Base-by-base conservation (phyloP, 2,888 invertebrate genomes). In the Drosophila paramelanica region DNA sequence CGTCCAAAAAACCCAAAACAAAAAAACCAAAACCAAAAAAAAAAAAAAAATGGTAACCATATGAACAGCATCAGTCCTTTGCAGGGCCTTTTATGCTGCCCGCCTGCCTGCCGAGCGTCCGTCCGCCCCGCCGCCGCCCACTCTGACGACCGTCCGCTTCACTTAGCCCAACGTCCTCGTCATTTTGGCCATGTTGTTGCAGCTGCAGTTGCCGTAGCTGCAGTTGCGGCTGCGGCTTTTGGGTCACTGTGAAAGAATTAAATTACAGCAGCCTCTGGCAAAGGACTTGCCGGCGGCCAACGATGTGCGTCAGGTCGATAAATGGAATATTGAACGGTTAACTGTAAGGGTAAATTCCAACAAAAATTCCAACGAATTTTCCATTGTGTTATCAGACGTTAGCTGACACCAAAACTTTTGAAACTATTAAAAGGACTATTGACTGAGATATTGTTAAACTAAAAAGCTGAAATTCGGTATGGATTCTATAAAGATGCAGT, bases 231-330 rank as follows among this genome's bases (percentile, higher is more conserved):
- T 80, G 60, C 25, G 81, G 77, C 69, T 77, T 76, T 69, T 75
- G 57, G 69, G 71, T 71, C 69, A 67, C 55, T 68, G 67, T 67
- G 67, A 77, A 65, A 50, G 74, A 80, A 82, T 83, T 80, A 80
- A 83, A 77, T 80, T 67, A 67, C 80, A 77, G 80, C n/a, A 56
- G 42, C 42, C 23, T 27, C 27, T 46, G 43, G 50, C 59, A 43
- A 59, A 76, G 59, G 46, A 60, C 45, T 45, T 46, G 47, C 17
- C 33, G 11, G 25, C 14, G 41, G 41, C 47, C 39, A 38, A 11
- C 41, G 52, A 36, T 31, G 41, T 41, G 67, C 59, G 36, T 55
- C 55, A 45, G 59, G 36, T 56, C 67, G 46, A 64, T 75, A 75
- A 67, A 70, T 60, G 67, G 60, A 70, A 71, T 74, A 67, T 73